Evolutionary conservation across 2,888 invertebrate species (phyloP), one percentile per base, ranked within the genome.

Genomic region (Heliconius erato): DNA sequence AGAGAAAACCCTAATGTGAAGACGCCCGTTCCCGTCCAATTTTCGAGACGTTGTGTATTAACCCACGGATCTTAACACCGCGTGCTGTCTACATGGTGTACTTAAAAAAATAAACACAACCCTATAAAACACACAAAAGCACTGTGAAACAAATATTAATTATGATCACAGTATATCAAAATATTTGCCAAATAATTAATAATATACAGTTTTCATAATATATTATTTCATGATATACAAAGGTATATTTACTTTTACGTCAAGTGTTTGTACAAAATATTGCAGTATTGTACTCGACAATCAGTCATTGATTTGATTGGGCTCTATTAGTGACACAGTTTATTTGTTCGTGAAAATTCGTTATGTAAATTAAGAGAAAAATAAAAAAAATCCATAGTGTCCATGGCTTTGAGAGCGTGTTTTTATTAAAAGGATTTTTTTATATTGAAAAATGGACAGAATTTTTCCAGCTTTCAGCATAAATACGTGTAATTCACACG

Each of bases 341-440:
- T 86, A 91, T 91, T 89, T 87, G 87, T 89, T 90, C 90, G 88
- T 89, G 78, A 82, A 82, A 82, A 82, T 80, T 84, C 84, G 82
- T 74, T 74, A 77, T 72, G 77, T 26, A 74, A 80, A 84, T 82
- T 77, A 80, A 82, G 78, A 65, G 84, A 68, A 80, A 72, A 79
- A 81, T 59, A 79, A 69, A 79, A 35, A n/a, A 79, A 79, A 71
- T 35, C 59, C 26, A 69, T 71, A 69, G 68, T 79, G 69, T 79
- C 35, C 69, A 79, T 69, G 69, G 54, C 79, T 79, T 54, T 79
- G 79, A 69, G 79, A 79, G 65, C 65, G 44, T 16, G 63, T 65
- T 77, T 77, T 67, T 40, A 63, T 35, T 35, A 76, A 76, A 76
- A 76, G 59, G 23, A 63, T 35, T 63, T 35, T 76, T 63, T 77